Evolutionary conservation across 1,140 invertebrate species (phyloP), one percentile per base, ranked within the genome.

Genomic region (Stenopsyche tienmushanensis): DNA sequence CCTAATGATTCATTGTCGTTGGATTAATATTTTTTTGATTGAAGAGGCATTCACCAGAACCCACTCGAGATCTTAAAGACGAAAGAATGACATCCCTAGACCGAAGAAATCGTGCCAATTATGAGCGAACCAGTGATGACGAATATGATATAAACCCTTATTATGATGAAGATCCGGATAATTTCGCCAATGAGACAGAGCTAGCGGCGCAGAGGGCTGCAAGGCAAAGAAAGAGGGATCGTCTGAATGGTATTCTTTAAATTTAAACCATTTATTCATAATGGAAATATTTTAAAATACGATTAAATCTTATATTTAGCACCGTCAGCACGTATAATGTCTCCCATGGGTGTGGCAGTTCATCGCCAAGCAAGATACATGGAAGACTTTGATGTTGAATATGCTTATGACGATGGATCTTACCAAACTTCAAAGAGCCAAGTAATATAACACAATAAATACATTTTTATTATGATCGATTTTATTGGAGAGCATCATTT

Each of bases 281-380:
- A 34, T 34, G 13, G 13, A 34, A 7, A 34, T 13, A 34, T 34
- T 34, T 34, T 34, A 34, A 34, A n/a, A n/a, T n/a, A n/a, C n/a
- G n/a, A n/a, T n/a, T n/a, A n/a, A n/a, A 34, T 17, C 20, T 42
- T 47, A 50, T 62, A 42, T 50, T 9, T 75, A 69, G 64, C 70
- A 5, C 78, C 78, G 3, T 84, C 84, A 25, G 84, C 86, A 3
- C 80, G 84, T 15, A 86, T 88, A 26, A 88, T 88, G 86, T 86
- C 86, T 0, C 84, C 87, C 1, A 82, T 88, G 77, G 86, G 87
- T 3, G 87, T 88, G 66, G 82, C 84, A 0, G 82, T 85, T 7
- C 83, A 84, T 50, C 76, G 83, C 7, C 85, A 85, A 71, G 73
- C 76, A 13, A 71, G 58, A 34, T 68, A 67, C 49, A 63, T 62